Percentiles rank a stretch among this genome's conserved stretches.
phyloP scores from a whole-genome alignment of 1,140 invertebrate species.

The Bradynema listronoti region DNA sequence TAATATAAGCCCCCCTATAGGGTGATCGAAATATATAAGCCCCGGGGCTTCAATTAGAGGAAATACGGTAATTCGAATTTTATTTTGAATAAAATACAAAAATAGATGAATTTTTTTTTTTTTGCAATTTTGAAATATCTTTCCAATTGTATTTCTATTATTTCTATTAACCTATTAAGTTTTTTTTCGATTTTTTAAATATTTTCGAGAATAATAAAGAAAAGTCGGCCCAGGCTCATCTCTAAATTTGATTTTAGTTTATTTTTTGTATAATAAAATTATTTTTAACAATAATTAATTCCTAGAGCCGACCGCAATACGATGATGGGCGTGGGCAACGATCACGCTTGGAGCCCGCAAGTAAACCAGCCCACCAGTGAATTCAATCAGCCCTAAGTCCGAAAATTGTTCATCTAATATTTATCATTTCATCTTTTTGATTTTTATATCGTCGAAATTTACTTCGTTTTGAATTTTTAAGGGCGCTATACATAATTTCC shows the following conservation, averaged over 20 bases:
- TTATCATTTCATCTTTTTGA: too few relatives aligned
- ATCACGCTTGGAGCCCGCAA: constrained; percentile 54
- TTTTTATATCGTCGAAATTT: too few relatives aligned
- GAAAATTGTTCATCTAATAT: too few relatives aligned
- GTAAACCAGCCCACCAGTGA: constrained; percentile 42
- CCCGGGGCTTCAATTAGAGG: too few relatives aligned
- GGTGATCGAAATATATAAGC: too few relatives aligned
- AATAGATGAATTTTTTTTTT: background rate
- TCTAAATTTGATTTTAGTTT: background rate
- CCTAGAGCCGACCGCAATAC: constrained; percentile 50
- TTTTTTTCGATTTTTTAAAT: background rate
- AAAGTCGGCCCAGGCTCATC: background rate
- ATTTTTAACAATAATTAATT: background rate
- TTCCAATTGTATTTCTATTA: background rate
- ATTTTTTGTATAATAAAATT: background rate
- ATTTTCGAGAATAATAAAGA: background rate
- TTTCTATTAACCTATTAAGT: background rate
- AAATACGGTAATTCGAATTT: too few relatives aligned
- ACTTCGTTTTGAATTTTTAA: too few relatives aligned
- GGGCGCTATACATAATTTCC: too few relatives aligned
- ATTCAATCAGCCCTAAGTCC: constrained; percentile 49
- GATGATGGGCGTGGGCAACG: constrained; percentile 51
- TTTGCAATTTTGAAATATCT: background rate
- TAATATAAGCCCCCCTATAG: too few relatives aligned
- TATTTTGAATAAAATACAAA: too few relatives aligned